Evolutionary conservation across 2,797 vertebrate genomes (phyloP).

Genomic region (Acipenser transmontanus): DNA sequence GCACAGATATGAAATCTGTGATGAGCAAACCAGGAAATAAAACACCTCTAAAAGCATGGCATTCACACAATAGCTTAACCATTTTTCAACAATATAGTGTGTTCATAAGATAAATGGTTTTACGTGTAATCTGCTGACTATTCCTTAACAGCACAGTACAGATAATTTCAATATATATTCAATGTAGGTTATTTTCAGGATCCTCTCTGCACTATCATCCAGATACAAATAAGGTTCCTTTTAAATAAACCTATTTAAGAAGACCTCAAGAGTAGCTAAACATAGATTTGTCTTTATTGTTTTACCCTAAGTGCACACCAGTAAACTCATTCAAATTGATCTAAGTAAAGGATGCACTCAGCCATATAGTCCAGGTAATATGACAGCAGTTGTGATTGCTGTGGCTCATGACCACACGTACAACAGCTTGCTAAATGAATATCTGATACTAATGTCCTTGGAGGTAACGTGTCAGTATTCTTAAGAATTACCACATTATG

Average conservation of each 20-base stretch:
- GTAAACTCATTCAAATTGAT: conserved; percentile 1
- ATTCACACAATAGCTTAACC: background rate
- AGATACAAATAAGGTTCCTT: background rate
- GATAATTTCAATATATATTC: background rate
- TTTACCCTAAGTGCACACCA: conserved; percentile 1
- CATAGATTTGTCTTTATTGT: background rate
- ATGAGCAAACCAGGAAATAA: background rate
- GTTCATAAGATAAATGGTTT: background rate
- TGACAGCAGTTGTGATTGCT: background rate
- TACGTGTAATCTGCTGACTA: background rate
- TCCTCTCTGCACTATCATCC: background rate
- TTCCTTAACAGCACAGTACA: background rate
- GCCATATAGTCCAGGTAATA: background rate
- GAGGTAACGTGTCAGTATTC: background rate
- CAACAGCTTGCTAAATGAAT: background rate
- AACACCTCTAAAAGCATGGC: background rate
- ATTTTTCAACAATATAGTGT: background rate
- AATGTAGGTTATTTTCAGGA: conserved; percentile 2
- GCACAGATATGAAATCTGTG: background rate
- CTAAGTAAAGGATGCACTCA: background rate
- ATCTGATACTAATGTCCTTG: background rate
- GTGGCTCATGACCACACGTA: background rate
- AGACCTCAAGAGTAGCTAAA: background rate
- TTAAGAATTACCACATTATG: background rate
- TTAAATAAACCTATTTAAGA: background rate